A percentile compares a stretch with the other conserved stretches of the same genome.
Evolutionary conservation across 2,797 vertebrate genomes (phyloP).

Genomic region (Liparis tanakae): DNA sequence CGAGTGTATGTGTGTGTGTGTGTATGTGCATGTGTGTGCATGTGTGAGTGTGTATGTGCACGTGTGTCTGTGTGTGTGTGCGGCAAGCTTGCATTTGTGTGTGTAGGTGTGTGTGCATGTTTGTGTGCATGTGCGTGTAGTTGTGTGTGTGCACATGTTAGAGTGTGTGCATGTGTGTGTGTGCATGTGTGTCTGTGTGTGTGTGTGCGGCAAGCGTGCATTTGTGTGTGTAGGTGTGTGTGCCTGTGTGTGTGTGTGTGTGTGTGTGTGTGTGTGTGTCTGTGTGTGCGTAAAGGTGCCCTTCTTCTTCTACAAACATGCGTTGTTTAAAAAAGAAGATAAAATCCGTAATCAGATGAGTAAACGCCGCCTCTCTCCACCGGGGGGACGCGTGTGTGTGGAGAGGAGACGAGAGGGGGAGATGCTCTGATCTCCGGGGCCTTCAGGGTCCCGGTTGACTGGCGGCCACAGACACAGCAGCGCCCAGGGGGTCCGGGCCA

Average conservation of each 20-base stretch:
- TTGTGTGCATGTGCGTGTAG: too few species aligned
- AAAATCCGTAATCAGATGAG: slow-evolving; percentile 62
- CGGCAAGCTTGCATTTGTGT: too few species aligned
- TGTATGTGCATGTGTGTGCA: too few species aligned
- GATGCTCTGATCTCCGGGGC: too few species aligned
- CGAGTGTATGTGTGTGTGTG: too few species aligned
- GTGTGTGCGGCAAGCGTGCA: background rate
- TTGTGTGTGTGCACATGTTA: too few species aligned
- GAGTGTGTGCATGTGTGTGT: too few species aligned
- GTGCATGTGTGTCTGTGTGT: background rate
- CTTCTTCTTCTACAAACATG: slow-evolving; percentile 50
- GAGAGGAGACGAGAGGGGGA: too few species aligned
- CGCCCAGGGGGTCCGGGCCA: slow-evolving; percentile 61
- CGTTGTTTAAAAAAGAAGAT: slow-evolving; percentile 47
- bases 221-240: background rate
- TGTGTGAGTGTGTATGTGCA: too few species aligned
- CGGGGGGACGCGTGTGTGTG: too few species aligned
- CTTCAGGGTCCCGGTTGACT: slow-evolving; percentile 63
- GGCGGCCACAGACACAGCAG: slow-evolving; percentile 77
- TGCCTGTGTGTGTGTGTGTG: slow-evolving; percentile 1
- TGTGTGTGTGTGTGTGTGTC: slow-evolving; percentile 21
- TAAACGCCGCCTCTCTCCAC: slow-evolving; percentile 52
- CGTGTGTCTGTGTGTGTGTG: too few species aligned
- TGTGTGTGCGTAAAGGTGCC: slow-evolving; percentile 27
- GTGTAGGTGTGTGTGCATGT: too few species aligned